Base-by-base conservation (phyloP, 2,888 invertebrate genomes). In the Hetaerina titia region DNA sequence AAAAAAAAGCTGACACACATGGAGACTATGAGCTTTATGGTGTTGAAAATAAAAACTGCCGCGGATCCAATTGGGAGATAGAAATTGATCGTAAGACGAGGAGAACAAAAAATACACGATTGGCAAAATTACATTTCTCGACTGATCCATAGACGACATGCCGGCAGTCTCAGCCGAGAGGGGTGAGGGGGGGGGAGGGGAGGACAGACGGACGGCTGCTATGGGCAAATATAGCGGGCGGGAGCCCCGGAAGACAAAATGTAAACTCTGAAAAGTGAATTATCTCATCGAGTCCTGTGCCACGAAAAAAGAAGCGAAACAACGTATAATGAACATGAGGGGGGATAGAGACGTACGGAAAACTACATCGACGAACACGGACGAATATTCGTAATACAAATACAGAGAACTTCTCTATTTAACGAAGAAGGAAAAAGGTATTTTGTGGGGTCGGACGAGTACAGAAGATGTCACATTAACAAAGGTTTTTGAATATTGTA, bases 241-340 rank as follows among this genome's bases (percentile, higher is more conserved):
- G 81, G 15, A 81, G 81, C 81, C 81, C 81, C 8, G 31, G 81
- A 81, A 81, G 81, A 81, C 81, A 31, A 81, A 81, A 81, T 81
- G 81, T 81, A 81, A 81, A 81, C 81, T 81, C 31, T 81, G 81
- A 81, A 81, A 81, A 81, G 81, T 81, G 31, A 81, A 81, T 81
- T 81, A 81, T 81, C 81, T 81, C 81, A 81, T 81, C 81, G 81
- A 25, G 25, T 31, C 31, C 31, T 31, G 81, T 9, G 81, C 81
- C 81, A 81, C 69, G 81, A 8, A 81, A 81, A 81, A 81, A 81
- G 81, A 13, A 81, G 81, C 25, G 25, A 81, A 11, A 81, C 25
- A 22, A 81, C 25, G 81, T 13, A 81, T 81, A 31, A 81, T 31
- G 31, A 81, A 25, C 22, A 81, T 31, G 19, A 81, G 81, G 81